These are phyloP conservation scores for Phodopus roborovskii DNA, from an alignment of 2,113 vertebrate species.

Conservation along the genomic window DNA sequence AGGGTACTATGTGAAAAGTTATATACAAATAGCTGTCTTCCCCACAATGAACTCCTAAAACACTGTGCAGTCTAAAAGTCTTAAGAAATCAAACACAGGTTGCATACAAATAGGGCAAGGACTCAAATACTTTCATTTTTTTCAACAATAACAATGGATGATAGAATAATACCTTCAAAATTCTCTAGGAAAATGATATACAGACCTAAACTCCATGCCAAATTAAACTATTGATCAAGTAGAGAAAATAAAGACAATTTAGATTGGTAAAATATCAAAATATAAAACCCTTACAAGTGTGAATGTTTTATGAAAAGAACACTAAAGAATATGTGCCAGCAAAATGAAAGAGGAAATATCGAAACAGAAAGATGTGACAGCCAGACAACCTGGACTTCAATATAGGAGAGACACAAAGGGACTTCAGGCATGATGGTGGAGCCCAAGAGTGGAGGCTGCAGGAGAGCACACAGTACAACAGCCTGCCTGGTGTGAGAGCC, in stretches of 20 bases:
- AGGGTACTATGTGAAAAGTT: neutral
- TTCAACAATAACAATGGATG: neutral
- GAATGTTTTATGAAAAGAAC: neutral
- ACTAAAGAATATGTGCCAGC: neutral
- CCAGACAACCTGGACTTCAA: neutral
- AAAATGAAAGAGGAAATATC: neutral
- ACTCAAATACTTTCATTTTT: neutral
- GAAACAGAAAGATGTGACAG: neutral
- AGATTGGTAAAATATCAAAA: neutral
- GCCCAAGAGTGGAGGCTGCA: neutral
- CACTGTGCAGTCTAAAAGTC: neutral
- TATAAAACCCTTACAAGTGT: neutral
- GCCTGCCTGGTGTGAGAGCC: no score
- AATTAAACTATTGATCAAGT: neutral
- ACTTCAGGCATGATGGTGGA: neutral
- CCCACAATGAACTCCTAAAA: neutral
- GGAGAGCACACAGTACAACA: no score
- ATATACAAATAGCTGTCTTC: neutral
- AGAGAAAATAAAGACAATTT: neutral
- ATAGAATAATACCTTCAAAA: conserved; percentile 6
- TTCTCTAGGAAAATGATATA: neutral
- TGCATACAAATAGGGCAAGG: neutral
- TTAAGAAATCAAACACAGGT: neutral
- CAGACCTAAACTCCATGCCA: neutral
- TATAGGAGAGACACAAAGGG: neutral